Evolutionary conservation across 2,113 vertebrate genomes (phyloP).

Genomic region (Eulemur macaco): DNA sequence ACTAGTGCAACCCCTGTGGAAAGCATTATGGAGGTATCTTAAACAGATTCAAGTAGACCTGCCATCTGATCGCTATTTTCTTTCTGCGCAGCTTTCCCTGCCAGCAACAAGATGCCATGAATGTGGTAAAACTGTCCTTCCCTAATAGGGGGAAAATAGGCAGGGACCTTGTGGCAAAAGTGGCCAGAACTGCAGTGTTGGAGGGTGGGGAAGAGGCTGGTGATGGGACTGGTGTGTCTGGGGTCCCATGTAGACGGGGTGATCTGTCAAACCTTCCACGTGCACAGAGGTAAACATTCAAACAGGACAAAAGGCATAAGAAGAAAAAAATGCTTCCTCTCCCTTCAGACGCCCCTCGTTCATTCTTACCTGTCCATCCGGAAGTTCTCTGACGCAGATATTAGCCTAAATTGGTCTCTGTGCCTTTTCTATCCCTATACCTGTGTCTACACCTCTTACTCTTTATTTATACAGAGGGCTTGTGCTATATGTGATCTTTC

Average conservation of each 20-base stretch:
- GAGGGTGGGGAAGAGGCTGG: not conserved
- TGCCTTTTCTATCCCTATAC: not conserved
- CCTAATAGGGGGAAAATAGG: not conserved
- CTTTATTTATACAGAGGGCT: not conserved
- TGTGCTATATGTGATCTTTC: not conserved
- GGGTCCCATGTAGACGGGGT: not conserved
- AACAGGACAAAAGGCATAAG: not conserved
- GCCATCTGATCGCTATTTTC: not conserved
- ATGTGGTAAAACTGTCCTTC: not conserved
- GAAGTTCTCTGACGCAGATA: not conserved
- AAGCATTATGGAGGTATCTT: too few species aligned
- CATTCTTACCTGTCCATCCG: not conserved
- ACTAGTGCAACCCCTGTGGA: too few species aligned
- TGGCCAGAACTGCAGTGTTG: not conserved
- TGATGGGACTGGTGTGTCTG: not conserved
- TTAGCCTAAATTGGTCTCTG: not conserved
- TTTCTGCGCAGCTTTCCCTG: not conserved
- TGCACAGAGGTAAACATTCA: not conserved
- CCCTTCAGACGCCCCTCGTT: not conserved
- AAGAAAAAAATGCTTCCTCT: not conserved
- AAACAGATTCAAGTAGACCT: too few species aligned
- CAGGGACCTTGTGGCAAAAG: not conserved
- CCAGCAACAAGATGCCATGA: not conserved
- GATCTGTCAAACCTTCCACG: not conserved
- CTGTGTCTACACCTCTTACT: not conserved